Evolutionary conservation across 2,888 invertebrate species (phyloP).

Genomic region (Sarcophaga caerulescens): DNA sequence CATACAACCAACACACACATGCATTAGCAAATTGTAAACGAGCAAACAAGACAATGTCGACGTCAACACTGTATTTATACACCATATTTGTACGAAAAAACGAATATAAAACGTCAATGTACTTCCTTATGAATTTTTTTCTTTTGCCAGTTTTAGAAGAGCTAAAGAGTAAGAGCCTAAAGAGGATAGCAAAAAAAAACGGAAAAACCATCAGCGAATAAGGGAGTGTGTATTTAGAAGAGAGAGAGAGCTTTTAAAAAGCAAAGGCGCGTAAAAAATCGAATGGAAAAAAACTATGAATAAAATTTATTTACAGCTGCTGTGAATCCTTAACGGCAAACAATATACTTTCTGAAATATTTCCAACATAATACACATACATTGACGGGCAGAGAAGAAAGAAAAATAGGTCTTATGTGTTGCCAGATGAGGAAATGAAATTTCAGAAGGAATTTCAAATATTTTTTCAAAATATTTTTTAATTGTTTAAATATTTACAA

Average conservation of each 20-base stretch:
- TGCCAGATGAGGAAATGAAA: background rate
- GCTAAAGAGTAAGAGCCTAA: background rate
- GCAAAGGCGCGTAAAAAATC: conserved; percentile 58
- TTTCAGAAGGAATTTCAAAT: background rate
- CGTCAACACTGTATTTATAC: conserved; percentile 18
- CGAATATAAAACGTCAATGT: conserved; percentile 43
- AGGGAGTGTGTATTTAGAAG: conserved; percentile 16
- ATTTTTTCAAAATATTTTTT: no score
- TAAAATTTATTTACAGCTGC: conserved; percentile 61
- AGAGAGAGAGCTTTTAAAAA: conserved; percentile 61
- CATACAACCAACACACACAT: conserved; percentile 21
- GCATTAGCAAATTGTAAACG: background rate
- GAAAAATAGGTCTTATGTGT: background rate
- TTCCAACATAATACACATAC: conserved; percentile 24
- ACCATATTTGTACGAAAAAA: background rate
- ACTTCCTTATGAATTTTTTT: conserved; percentile 24
- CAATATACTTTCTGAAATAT: conserved; percentile 15
- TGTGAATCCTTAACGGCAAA: conserved; percentile 37
- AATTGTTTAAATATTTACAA: no score
- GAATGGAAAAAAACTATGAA: conserved; percentile 43
- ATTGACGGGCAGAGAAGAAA: background rate
- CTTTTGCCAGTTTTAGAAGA: background rate
- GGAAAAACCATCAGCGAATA: background rate
- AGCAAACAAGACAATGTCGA: background rate
- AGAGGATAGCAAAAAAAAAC: conserved; percentile 7